Conservation (phyloP, 2,113 vertebrate species). For the Callaeas wilsoni region DNA sequence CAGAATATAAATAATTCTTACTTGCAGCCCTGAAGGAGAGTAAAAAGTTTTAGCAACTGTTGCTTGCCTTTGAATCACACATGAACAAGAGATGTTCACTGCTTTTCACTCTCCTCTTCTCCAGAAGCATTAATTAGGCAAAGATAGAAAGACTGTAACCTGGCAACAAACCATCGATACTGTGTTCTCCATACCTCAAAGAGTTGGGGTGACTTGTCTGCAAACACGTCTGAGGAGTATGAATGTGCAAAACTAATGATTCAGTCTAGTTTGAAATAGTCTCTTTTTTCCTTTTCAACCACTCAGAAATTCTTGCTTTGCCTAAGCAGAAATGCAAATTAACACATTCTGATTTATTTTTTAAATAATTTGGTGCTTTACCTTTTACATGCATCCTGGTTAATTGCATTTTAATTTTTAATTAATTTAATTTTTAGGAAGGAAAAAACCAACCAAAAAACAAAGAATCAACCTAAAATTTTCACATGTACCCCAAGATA, state of each 20-base stretch:
- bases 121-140: neutral
- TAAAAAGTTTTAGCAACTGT: neutral
- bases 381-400: neutral
- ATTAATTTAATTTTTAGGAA: no score
- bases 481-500: neutral
- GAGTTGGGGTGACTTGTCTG: neutral
- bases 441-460: accelerated
- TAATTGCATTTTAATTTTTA: neutral
- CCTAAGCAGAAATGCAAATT: neutral
- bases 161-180: neutral
- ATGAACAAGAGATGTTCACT: neutral
- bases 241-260: neutral
- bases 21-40: neutral
- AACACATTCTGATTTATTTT: neutral
- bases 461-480: neutral
- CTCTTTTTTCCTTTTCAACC: neutral
- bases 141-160: neutral
- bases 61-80: neutral
- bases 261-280: neutral
- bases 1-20: slow-evolving; percentile 9
- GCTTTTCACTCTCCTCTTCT: neutral
- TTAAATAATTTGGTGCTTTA: neutral
- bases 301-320: neutral
- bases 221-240: neutral
- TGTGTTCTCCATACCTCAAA: neutral